A percentile compares a stretch with the other conserved stretches of the same genome.
phyloP scores from a whole-genome alignment of 2,113 vertebrate genomes.

The Strix aluco region DNA sequence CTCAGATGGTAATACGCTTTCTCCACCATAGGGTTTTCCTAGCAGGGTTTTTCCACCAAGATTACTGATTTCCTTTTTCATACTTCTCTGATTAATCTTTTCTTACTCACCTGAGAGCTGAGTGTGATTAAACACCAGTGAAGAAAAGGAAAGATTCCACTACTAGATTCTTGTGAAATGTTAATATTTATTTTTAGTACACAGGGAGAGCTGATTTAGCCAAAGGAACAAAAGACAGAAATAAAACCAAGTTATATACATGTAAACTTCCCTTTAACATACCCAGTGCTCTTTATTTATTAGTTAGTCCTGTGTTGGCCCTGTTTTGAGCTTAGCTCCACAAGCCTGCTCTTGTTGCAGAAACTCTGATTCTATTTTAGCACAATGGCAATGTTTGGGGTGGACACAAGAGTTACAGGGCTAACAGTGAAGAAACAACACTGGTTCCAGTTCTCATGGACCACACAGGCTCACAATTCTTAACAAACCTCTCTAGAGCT shows the following conservation, averaged over 20 bases:
- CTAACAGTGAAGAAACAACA: not conserved
- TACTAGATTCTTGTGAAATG: not conserved
- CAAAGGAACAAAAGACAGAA: not conserved
- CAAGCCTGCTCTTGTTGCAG: not conserved
- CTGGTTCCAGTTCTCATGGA: not conserved
- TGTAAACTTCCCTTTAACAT: not conserved
- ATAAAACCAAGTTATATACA: not conserved
- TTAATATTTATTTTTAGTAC: not conserved
- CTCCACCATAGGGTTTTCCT: not conserved
- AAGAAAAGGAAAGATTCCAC: not conserved
- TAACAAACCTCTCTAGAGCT: not conserved
- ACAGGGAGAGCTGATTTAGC: not conserved
- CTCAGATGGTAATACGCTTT: not conserved
- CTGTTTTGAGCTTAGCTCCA: not conserved
- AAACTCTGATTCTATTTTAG: not conserved
- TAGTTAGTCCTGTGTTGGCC: not conserved
- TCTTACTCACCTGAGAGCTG: not conserved
- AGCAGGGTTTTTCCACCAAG: not conserved
- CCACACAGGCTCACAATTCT: not conserved
- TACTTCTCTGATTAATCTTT: not conserved
- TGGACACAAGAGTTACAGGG: not conserved
- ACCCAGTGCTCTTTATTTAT: not conserved
- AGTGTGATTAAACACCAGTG: not conserved
- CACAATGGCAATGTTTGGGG: not conserved
- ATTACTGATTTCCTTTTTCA: not conserved